Evolutionary conservation across 1,140 invertebrate species (phyloP), one percentile per base, ranked within the genome.

Genomic region (Lepeophtheirus salmonis): DNA sequence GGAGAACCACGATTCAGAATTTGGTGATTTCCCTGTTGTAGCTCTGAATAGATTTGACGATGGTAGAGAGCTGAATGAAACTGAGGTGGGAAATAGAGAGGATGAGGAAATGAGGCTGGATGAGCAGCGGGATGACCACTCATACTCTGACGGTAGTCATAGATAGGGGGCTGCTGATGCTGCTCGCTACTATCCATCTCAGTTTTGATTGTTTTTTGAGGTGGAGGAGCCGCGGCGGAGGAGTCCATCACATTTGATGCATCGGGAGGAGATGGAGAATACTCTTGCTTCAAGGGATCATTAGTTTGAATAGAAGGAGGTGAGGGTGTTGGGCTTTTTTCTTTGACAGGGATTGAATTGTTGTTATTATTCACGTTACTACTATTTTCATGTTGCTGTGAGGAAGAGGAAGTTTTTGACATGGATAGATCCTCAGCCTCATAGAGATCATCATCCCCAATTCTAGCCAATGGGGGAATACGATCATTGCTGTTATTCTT

Each of bases 391-490:
- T 6, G 6, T n/a, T 6, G 6, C 30, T 6, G 6, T n/a, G 30
- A 10, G n/a, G 6, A 10, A 10, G 6, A n/a, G 6, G 30, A 41
- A n/a, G 30, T 41, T 16, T 52, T 52, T 4, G 50, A 20, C 22
- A 57, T 57, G 3, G 55, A 57, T 12, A 57, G 26, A 41, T 57
- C 55, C 55, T 57, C 55, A 2, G 55, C 55, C 4, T 25, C 55
- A 25, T 41, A 17, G 23, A 2, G n/a, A 23, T 25, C 16, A 12
- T 50, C 3, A 12, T 24, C 22, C 22, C 17, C 52, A 3, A 12
- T n/a, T 18, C 2, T 18, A n/a, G 16, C 49, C 49, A 50, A 20
- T 17, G 49, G 49, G 20, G 16, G 52, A 17, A 17, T n/a, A n/a
- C n/a, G n/a, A n/a, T n/a, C n/a, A n/a, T 18, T 17, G 17, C 3